Base-by-base conservation (phyloP, 2,888 invertebrate species). In the Caenorhabditis sp. region DNA sequence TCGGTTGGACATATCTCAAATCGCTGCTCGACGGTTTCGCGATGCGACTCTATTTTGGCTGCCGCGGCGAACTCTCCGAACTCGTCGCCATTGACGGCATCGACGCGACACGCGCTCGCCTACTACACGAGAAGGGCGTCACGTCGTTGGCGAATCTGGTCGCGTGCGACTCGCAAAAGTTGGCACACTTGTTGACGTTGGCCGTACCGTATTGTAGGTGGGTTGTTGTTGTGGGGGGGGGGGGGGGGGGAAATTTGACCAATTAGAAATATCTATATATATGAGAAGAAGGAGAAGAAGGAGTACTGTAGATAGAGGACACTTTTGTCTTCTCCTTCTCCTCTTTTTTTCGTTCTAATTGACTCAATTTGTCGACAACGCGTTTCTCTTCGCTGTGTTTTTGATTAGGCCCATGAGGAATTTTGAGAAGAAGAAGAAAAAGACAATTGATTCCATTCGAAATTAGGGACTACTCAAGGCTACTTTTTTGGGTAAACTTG, bases 1-100 rank as follows among this genome's bases (percentile, higher is more conserved):
- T 99, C 14, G 94, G 95, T 26, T 99, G 97, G 97, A 92, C 91
- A 78, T 94, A 93, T 87, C 91, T 99, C 85, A 93, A 95, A 88
- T 90, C 95, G 77, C 90, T 99, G 51, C 91, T 99, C 53, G 92
- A 93, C 0, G 94, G 96, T 89, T 97, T 99, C 89, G 95, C 97
- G 90, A 93, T 93, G 84, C 92, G 97, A 19, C 90, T 99, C 53
- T 94, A 94, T 85, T 97, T 97, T 55, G 82, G 84, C 21, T 93
- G 97, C 57, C 93, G 94, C 86, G 91, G 93, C 24, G 97, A 99
- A 88, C 90, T 99, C 51, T 91, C 96, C 76, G 97, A 97, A 88
- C 90, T 99, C 64, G 93, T 95, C 91, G 92, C 93, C 80, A 89
- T 97, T 8, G 79, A 78, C 8, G 86, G 86, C 24, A 74, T 84